Base-by-base conservation (phyloP, 2,888 invertebrate genomes). In the Stomorhina lunata region DNA sequence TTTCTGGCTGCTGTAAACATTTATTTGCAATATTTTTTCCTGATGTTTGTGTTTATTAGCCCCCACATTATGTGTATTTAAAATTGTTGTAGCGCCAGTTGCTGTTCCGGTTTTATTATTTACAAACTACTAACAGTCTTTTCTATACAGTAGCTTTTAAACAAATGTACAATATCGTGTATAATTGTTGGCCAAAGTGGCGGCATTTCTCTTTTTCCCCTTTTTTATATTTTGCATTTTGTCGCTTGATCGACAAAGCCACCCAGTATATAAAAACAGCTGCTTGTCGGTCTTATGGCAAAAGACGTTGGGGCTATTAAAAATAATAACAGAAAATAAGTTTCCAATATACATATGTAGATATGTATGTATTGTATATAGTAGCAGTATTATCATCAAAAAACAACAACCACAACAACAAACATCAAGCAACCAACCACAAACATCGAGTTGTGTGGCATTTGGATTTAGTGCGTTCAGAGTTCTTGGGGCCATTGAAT, bases 31-130 rank as follows among this genome's bases (percentile, higher is more conserved):
- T 73, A 80, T 79, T 59, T 37, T 34, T 55, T 20, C 4, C 25
- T 55, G n/a, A n/a, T 66, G 57, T 43, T 75, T 75, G 34, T 68
- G 53, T 75, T 80, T 75, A 75, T 63, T 75, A 65, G 80, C 75
- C 75, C 75, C 80, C 75, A 76, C 80, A 85, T 2, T 61, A 59
- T 43, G 57, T 66, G 61, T 32, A 73, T 66, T 80, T 80, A 25
- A 80, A 73, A 80, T 80, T 80, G 66, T 87, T 86, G 88, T 88
- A 88, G 88, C 89, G 89, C 88, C 89, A 88, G 88, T 88, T 87
- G 87, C 86, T 88, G 89, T 88, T 88, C 88, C 88, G 88, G 88
- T 88, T 89, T 83, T 53, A 68, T 80, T 72, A 59, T 69, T 71
- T 57, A 65, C 76, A 69, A 65, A 71, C 53, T 59, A 65, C 78